Percentiles rank a stretch among this genome's conserved stretches.
phyloP scores from a whole-genome alignment of 2,113 vertebrate species.

The Thalassarche chlororhynchos region DNA sequence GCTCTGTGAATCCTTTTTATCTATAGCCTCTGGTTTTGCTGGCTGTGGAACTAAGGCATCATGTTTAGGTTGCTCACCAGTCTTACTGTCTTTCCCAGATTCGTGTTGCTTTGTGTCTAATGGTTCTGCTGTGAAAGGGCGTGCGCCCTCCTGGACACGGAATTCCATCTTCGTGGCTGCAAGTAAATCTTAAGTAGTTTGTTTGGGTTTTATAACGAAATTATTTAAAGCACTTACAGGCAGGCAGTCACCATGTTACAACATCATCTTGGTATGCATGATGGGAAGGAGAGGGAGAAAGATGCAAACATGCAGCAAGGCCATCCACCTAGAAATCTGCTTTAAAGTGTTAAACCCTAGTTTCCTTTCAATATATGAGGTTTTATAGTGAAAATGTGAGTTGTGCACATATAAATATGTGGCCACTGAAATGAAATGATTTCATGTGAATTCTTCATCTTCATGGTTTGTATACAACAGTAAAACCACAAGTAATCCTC shows the following conservation, averaged over 20 bases:
- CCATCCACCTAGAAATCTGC: conserved; percentile 54
- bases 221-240: conserved; percentile 70
- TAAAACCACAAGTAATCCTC: not conserved
- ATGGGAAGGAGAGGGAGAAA: conserved; percentile 53
- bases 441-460: not conserved
- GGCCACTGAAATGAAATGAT: conserved; percentile 6
- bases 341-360: conserved; percentile 20
- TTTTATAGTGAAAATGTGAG: not conserved
- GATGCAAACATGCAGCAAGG: conserved; percentile 74
- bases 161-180: conserved; percentile 98
- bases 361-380: not conserved
- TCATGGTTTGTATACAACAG: not conserved
- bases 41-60: conserved; percentile 77
- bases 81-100: conserved; percentile 64
- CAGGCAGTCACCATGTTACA: conserved; percentile 57
- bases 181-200: conserved; percentile 96
- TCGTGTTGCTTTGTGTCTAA: conserved; percentile 69
- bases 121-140: conserved; percentile 69
- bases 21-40: conserved; percentile 57
- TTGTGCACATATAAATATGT: not conserved
- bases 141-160: conserved; percentile 78
- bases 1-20: conserved; percentile 49
- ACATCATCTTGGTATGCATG: conserved; percentile 55
- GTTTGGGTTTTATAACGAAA: conserved; percentile 78
- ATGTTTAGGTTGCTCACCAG: conserved; percentile 72